A percentile compares a stretch with the other conserved stretches of the same genome.
These are phyloP conservation scores for Oophaga pumilio DNA, from an alignment of 2,113 vertebrate species.

Conservation along the genomic window DNA sequence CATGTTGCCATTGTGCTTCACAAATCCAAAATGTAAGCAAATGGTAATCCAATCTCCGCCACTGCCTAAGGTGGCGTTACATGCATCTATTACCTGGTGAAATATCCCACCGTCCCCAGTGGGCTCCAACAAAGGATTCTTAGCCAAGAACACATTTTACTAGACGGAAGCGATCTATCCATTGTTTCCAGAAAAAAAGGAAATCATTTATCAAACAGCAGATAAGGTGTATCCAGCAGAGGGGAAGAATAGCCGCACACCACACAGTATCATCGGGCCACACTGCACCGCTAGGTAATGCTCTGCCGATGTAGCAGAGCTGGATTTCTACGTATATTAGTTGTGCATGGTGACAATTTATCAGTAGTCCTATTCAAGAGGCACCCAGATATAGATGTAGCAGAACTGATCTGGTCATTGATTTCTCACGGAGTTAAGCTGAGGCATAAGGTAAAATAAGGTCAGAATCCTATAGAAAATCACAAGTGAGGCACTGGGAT, in stretches of 20 bases:
- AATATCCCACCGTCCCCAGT: conserved; percentile 23
- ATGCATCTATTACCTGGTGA: neutral
- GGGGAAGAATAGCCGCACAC: neutral
- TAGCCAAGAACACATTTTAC: neutral
- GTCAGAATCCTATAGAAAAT: no score
- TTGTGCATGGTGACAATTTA: neutral
- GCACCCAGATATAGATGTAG: neutral
- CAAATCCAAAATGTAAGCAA: neutral
- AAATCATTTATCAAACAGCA: conserved; percentile 21
- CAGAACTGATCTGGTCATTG: neutral
- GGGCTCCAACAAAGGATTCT: neutral
- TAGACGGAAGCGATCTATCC: neutral
- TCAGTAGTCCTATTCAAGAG: neutral
- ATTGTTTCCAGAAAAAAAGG: neutral
- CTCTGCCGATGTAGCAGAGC: neutral
- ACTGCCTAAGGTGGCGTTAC: conserved; percentile 14
- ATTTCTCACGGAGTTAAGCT: neutral
- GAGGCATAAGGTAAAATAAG: neutral
- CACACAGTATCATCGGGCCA: neutral
- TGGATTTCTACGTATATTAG: neutral
- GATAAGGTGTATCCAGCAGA: conserved; percentile 23
- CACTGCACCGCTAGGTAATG: neutral
- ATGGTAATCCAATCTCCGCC: neutral
- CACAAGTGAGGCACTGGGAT: no score
- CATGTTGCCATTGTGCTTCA: neutral